Percentiles rank a stretch among this genome's conserved stretches.
Conservation (phyloP, 2,888 invertebrate genomes). For the Nomada flava region DNA sequence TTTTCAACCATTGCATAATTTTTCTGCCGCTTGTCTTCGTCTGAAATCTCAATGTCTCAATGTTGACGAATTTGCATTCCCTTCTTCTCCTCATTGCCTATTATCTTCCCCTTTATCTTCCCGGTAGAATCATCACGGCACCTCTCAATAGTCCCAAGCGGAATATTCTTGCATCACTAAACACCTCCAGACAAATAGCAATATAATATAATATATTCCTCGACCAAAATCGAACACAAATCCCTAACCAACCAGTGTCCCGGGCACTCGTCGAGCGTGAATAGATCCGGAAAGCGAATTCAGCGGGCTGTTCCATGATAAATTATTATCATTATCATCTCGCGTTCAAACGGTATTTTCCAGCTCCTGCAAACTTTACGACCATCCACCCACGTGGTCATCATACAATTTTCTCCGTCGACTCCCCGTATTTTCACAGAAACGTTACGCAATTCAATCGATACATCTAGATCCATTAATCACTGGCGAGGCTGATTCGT, state of each 20-base stretch:
- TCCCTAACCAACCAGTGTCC: too few relatives aligned
- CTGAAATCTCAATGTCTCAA: neutral
- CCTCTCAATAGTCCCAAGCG: neutral
- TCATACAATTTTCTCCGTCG: slow-evolving; percentile 17
- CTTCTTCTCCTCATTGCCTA: neutral
- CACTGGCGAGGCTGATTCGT: neutral
- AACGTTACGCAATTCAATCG: slow-evolving; percentile 17
- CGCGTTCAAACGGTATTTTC: slow-evolving; percentile 20
- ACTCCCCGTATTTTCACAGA: slow-evolving; percentile 3
- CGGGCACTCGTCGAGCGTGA: neutral
- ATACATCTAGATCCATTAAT: slow-evolving; percentile 9
- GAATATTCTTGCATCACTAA: neutral
- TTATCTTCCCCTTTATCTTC: slow-evolving; percentile 12
- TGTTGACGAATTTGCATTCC: slow-evolving; percentile 17
- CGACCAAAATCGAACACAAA: neutral
- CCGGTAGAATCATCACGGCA: neutral
- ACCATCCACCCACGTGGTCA: slow-evolving; percentile 48
- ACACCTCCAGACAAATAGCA: neutral
- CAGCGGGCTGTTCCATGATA: slow-evolving; percentile 11
- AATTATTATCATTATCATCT: slow-evolving; percentile 50
- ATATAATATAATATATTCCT: neutral
- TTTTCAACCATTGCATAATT: neutral
- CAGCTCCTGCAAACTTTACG: slow-evolving; percentile 39
- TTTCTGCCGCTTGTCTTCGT: neutral
- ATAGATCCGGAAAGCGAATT: slow-evolving; percentile 18